phyloP scores from a whole-genome alignment of 2,888 invertebrate genomes.

The Lycophotia porphyrea region DNA sequence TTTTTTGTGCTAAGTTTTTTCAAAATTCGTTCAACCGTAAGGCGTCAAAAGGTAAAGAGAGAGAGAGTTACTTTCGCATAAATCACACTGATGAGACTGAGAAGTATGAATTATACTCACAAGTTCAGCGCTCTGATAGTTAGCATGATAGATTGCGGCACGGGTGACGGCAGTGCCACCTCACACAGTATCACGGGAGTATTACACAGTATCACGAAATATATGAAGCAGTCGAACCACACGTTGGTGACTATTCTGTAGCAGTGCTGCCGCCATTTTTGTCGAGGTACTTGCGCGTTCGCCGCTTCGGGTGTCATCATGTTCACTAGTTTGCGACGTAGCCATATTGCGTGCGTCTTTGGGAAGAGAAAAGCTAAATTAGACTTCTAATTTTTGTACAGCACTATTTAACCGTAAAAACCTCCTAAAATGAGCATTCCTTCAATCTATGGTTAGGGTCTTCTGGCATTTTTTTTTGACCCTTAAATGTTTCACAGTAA shows the following conservation, averaged over 20 bases:
- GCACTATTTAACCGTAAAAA: not conserved
- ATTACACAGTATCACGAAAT: constrained; percentile 83
- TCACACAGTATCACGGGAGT: constrained; percentile 86
- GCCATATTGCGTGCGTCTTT: constrained; percentile 84
- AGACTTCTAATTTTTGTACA: not conserved
- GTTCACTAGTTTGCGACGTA: constrained; percentile 83
- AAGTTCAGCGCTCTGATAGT: constrained; percentile 82
- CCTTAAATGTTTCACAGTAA: not conserved
- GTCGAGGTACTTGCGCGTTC: constrained; percentile 79
- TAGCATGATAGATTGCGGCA: constrained; percentile 59
- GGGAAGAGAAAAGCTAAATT: not conserved
- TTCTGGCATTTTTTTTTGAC: too few relatives aligned
- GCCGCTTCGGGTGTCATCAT: constrained; percentile 80
- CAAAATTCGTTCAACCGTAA: too few relatives aligned
- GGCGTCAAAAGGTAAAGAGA: too few relatives aligned
- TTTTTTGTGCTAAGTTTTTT: too few relatives aligned
- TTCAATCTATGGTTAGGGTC: not conserved
- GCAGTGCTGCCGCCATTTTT: constrained; percentile 79
- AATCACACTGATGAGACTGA: too few relatives aligned
- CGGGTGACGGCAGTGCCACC: constrained; percentile 76
- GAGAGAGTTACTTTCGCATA: too few relatives aligned
- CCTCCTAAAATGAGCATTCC: not conserved
- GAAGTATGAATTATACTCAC: constrained; percentile 50
- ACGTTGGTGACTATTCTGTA: constrained; percentile 79
- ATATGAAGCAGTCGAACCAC: constrained; percentile 87